These are phyloP conservation scores for Ligdia adustata DNA, from an alignment of 2,888 invertebrate genomes.

Conservation along the genomic window DNA sequence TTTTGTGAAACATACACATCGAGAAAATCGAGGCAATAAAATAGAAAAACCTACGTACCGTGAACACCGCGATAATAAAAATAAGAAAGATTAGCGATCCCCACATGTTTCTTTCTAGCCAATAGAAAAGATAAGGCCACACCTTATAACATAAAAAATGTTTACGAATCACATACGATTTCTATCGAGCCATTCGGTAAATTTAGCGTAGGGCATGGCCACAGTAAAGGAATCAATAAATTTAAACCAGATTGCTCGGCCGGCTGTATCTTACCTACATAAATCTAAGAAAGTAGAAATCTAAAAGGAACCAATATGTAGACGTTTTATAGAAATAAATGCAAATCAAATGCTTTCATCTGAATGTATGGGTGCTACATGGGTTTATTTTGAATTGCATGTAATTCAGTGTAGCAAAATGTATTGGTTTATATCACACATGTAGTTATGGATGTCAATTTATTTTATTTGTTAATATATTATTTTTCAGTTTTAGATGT, in stretches of 20 bases:
- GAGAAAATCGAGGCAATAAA: constrained; percentile 1
- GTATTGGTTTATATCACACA: too few species aligned
- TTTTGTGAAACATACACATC: not conserved
- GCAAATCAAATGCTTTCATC: constrained; percentile 26
- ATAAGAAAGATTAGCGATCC: constrained; percentile 17
- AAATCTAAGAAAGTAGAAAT: constrained; percentile 43
- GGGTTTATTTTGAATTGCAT: constrained; percentile 8
- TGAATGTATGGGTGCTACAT: constrained; percentile 10
- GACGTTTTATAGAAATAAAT: constrained; percentile 34
- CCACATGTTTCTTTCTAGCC: constrained; percentile 25
- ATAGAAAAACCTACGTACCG: constrained; percentile 10
- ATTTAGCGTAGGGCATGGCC: constrained; percentile 43
- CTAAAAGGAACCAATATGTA: constrained; percentile 36
- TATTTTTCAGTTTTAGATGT: too few species aligned
- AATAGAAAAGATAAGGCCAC: constrained; percentile 32
- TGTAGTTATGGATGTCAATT: too few species aligned
- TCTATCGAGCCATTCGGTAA: constrained; percentile 37
- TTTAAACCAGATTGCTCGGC: constrained; percentile 47
- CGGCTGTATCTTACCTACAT: constrained; percentile 43
- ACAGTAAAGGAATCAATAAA: constrained; percentile 48
- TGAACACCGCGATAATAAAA: constrained; percentile 16
- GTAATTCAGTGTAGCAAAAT: not conserved
- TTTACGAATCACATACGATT: constrained; percentile 39
- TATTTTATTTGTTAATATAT: not conserved
- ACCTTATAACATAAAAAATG: constrained; percentile 36